Evolutionary conservation across 92 coral and sea anemone genomes (phyloP), one percentile per base, ranked within the genome.

Genomic region (Metridium senile): DNA sequence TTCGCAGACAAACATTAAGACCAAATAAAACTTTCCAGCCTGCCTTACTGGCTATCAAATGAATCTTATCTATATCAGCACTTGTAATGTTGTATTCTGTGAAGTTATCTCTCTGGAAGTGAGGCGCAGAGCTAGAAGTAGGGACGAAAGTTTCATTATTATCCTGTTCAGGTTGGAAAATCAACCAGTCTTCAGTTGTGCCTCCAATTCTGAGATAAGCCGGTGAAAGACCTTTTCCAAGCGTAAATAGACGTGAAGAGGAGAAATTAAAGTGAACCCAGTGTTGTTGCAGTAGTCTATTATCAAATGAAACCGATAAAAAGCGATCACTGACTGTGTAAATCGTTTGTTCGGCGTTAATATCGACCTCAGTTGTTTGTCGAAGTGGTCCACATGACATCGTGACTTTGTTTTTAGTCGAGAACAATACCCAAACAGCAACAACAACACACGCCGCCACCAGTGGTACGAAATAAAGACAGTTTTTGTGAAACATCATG

Each of bases 161-260:
- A 18, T 30, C 33, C 6, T 28, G 33, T 27, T 35, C 39, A 9
- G 49, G 58, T 0, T 26, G 49, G 56, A 82, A 93, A 26, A 54
- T 62, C 23, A 88, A 72, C 72, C 87, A 93, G 47, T 90, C 87
- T 71, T 81, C 90, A 3, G 88, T 78, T 27, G 84, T 85, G 11
- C 98, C 98, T 33, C 98, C 98, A 81, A 93, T 75, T 33, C 98
- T 73, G 9, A 88, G 58, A 72, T 58, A 93, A 18, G 93, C 90
- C 0, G 98, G 97, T 9, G 91, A 73, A 19, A 93, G 79, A 19
- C 91, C 96, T 28, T 75, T 84, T 7, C 88, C 89, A n/a, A 93
- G 86, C 17, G 88, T 82, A 57, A 64, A 76, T 1, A 87, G 78
- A 26, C 87, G 86, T 25, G 78, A 76, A 31, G 66, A 71, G 0